Evolutionary conservation across 2,113 vertebrate species (phyloP), one percentile per base, ranked within the genome.

Genomic region (Saccopteryx leptura): DNA sequence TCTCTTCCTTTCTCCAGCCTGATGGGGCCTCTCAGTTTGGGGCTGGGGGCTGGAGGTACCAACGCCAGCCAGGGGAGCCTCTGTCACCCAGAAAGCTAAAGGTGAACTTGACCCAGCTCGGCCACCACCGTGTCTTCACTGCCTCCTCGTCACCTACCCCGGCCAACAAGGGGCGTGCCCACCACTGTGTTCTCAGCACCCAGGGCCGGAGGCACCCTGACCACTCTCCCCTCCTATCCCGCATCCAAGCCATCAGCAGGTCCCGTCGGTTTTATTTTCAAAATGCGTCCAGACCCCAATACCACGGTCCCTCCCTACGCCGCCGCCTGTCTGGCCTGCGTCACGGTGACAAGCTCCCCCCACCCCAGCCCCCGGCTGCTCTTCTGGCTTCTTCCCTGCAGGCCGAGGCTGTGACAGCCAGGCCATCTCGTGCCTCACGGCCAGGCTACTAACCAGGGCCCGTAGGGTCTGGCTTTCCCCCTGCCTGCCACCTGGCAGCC

Each of bases 181-280:
- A 0, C 23, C 54, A 19, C 23, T 4, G 2, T 1, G 17, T 7
- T 19, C 18, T 61, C 2, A 0, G 6, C 1, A 31, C 80, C 80
- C 10, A 1, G 2, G 15, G 10, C 5, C 0, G 2, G 26, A 7
- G 11, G 28, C 26, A 1, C 3, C 69, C 13, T 1, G 21, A 2
- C 1, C 0, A 0, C 63, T 26, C 28, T 71, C 2, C 56, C 28
- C 48, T 60, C 50, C 9, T 2, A 46, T 15, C 31, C 31, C 7
- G 19, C 11, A 19, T 2, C 12, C 26, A 4, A 31, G 14, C 72
- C 26, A 9, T 3, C 54, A 3, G 46, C 69, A 19, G 14, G 28
- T 7, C 75, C 21, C 1, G 2, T 3, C 26, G 39, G 68, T 2
- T 65, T 65, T 15, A 54, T 46, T 50, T 72, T 28, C 84, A 54